Percentiles rank a stretch among this genome's conserved stretches.
Conservation (phyloP, 2,888 invertebrate genomes). For the Eristalis pertinax region DNA sequence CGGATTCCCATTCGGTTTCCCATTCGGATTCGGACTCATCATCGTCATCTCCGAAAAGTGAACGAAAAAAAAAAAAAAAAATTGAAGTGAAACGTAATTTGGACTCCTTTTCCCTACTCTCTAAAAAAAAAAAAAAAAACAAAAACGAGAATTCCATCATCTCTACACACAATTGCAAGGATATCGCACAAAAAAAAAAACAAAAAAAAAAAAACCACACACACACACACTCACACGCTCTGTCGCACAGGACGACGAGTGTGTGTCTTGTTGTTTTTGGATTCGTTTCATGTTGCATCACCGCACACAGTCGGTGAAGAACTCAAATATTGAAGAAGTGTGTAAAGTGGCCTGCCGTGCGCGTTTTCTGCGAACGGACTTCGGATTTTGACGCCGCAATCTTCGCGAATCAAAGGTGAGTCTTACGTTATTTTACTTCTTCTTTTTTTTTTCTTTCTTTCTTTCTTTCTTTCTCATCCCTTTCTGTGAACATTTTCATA, state of each 20-base stretch:
- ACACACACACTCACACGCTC: not conserved
- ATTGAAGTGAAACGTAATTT: constrained; percentile 9
- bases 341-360: constrained; percentile 13
- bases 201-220: not conserved
- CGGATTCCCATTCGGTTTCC: too few species aligned
- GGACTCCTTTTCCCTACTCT: not conserved
- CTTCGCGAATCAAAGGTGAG: constrained; percentile 30
- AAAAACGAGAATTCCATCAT: not conserved
- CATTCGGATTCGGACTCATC: too few species aligned
- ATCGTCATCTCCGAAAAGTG: not conserved
- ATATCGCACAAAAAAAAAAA: not conserved
- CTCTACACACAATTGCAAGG: not conserved
- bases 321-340: constrained; percentile 4
- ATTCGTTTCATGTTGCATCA: constrained; percentile 59
- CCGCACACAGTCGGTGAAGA: not conserved
- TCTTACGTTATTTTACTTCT: not conserved
- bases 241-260: not conserved
- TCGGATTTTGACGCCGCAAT: too few species aligned
- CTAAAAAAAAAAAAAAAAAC: too few species aligned
- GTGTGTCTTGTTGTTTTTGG: constrained; percentile 32
- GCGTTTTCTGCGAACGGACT: too few species aligned
- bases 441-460: not conserved
- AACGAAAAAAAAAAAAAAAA: constrained; percentile 20
- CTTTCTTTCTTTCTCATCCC: not conserved
- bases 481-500: constrained; percentile 6